Conservation (phyloP, 2,797 vertebrate species). For the Lycodopsis pacificus region DNA sequence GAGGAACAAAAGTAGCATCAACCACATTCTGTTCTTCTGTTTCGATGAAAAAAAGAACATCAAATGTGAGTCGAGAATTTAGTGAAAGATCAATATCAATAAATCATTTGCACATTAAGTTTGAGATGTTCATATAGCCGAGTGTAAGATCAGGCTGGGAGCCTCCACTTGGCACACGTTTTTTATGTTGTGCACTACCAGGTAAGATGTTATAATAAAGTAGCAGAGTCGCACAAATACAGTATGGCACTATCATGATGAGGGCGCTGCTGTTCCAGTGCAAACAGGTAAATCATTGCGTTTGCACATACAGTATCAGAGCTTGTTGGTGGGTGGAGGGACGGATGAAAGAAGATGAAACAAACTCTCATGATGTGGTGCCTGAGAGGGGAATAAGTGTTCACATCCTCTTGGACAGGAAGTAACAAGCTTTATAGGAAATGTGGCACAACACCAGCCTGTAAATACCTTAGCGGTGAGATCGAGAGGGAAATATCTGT, state of each 20-base stretch:
- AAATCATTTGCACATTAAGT: background rate
- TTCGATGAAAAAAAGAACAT: background rate
- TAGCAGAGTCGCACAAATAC: background rate
- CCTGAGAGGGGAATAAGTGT: slow-evolving; percentile 20
- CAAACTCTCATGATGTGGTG: slow-evolving; percentile 17
- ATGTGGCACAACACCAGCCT: slow-evolving; percentile 27
- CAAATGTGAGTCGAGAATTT: background rate
- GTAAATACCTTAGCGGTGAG: slow-evolving; percentile 30
- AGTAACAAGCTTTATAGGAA: slow-evolving; percentile 48
- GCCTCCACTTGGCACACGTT: background rate
- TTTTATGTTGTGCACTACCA: background rate
- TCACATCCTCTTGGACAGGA: slow-evolving; percentile 57
- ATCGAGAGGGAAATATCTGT: background rate
- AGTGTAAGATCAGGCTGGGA: background rate
- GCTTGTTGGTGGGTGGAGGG: background rate
- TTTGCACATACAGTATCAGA: slow-evolving; percentile 1
- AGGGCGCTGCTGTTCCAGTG: background rate
- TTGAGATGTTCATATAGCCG: background rate
- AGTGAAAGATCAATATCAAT: background rate
- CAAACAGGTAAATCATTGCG: background rate
- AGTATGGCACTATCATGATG: background rate
- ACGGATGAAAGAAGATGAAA: slow-evolving; percentile 13
- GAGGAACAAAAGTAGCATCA: background rate
- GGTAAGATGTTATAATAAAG: background rate
- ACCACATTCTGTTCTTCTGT: background rate